Evolutionary conservation across 2,113 vertebrate genomes (phyloP).

Genomic region (Scortum barcoo): DNA sequence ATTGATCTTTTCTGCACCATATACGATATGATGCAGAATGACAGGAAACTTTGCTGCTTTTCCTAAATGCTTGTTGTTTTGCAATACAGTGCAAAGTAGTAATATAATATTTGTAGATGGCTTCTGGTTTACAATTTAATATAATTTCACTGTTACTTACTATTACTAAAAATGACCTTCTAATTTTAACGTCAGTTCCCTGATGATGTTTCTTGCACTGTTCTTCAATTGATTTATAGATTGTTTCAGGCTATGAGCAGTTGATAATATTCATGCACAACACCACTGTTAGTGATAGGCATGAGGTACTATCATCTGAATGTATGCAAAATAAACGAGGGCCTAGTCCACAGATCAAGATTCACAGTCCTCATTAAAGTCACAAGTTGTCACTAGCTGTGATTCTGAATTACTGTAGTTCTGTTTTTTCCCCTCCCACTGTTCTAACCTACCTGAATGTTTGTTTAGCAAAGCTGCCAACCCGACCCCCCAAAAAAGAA

Average conservation of each 20-base stretch:
- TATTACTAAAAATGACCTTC: neutral
- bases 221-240: neutral
- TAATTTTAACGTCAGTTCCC: neutral
- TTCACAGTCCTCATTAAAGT: neutral
- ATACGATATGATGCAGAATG: too few relatives aligned
- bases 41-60: neutral
- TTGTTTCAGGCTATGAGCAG: neutral
- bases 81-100: neutral
- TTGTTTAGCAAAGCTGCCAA: constrained; percentile 20
- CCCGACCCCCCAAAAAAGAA: too few relatives aligned
- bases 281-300: neutral
- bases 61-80: neutral
- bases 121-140: neutral
- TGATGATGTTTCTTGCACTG: neutral
- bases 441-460: neutral
- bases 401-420: neutral
- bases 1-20: neutral
- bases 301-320: neutral
- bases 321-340: neutral
- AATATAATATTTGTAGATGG: neutral
- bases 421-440: neutral
- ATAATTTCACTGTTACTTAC: neutral
- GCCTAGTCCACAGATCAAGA: neutral
- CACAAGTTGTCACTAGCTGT: neutral
- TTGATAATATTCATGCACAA: neutral